phyloP scores from a whole-genome alignment of 2,888 invertebrate species.

The Liopterus haemorrhoidalis region DNA sequence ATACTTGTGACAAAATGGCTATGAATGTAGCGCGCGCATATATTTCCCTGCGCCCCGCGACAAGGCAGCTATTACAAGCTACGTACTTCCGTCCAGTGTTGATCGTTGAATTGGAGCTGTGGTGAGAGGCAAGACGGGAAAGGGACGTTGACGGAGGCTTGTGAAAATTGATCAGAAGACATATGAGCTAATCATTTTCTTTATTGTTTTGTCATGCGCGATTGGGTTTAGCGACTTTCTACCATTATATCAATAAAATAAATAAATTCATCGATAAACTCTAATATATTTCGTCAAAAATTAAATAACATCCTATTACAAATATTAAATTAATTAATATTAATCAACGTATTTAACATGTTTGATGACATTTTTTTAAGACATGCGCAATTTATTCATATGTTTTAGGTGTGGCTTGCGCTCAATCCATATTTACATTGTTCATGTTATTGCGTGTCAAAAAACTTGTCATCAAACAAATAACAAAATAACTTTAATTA shows the following conservation, averaged over 20 bases:
- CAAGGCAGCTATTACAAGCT: slow-evolving; percentile 33
- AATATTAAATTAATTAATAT: no score
- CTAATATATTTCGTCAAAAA: no score
- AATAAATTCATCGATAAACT: no score
- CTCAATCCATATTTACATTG: no score
- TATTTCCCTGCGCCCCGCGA: slow-evolving; percentile 15
- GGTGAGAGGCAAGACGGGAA: no score
- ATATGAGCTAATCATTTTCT: slow-evolving; percentile 32
- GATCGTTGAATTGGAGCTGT: no score
- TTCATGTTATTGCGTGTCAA: no score
- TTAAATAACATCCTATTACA: no score
- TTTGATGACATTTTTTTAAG: slow-evolving; percentile 7
- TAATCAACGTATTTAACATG: not conserved
- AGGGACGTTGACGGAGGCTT: slow-evolving; percentile 21
- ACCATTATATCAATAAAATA: slow-evolving; percentile 15
- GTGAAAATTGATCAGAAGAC: slow-evolving; percentile 35
- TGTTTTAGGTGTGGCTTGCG: slow-evolving; percentile 17
- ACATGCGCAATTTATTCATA: slow-evolving; percentile 17
- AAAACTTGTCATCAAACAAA: no score
- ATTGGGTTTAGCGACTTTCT: slow-evolving; percentile 13
- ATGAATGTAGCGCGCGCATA: slow-evolving; percentile 41
- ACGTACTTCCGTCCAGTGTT: slow-evolving; percentile 30
- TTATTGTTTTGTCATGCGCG: slow-evolving; percentile 26
- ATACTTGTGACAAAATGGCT: slow-evolving; percentile 48
- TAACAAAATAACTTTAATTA: no score